Conservation (phyloP, 2,888 invertebrate genomes). For the Urechis unicinctus region DNA sequence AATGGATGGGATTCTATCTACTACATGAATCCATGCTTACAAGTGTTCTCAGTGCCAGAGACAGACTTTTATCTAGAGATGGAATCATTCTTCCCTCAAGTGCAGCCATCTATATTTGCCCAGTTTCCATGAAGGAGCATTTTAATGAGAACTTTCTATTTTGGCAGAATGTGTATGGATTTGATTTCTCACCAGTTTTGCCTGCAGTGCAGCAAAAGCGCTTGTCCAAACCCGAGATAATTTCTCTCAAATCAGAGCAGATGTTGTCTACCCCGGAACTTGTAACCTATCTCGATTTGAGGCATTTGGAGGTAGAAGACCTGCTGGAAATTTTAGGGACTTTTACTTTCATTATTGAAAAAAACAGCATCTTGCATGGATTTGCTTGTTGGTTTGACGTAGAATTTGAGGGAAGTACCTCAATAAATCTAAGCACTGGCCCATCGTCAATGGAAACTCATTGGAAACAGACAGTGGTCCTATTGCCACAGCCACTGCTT, state of each 20-base stretch:
- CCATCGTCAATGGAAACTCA: slow-evolving; percentile 72
- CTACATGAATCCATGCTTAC: slow-evolving; percentile 48
- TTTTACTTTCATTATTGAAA: slow-evolving; percentile 28
- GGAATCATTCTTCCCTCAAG: slow-evolving; percentile 41
- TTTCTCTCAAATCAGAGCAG: slow-evolving; percentile 25
- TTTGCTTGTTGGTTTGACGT: slow-evolving; percentile 48
- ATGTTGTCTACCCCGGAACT: slow-evolving; percentile 29
- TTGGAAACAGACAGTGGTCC: slow-evolving; percentile 92
- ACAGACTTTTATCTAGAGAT: slow-evolving; percentile 35
- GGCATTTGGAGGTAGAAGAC: slow-evolving; percentile 30
- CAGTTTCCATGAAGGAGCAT: slow-evolving; percentile 38
- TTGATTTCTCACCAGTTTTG: slow-evolving; percentile 38
- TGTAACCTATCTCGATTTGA: slow-evolving; percentile 33
- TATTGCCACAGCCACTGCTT: slow-evolving; percentile 66
- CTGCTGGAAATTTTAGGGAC: slow-evolving; percentile 13
- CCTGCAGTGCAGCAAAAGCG: not conserved
- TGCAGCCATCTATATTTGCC: slow-evolving; percentile 36
- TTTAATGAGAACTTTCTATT: slow-evolving; percentile 32
- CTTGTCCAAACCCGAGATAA: slow-evolving; percentile 22
- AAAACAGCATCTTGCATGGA: slow-evolving; percentile 35
- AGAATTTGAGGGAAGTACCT: slow-evolving; percentile 24
- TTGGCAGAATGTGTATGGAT: slow-evolving; percentile 46
- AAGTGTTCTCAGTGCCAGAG: slow-evolving; percentile 42
- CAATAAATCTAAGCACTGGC: slow-evolving; percentile 68
- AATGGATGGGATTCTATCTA: slow-evolving; percentile 51